phyloP scores from a whole-genome alignment of 1,140 invertebrate species.

The Manduca sexta region DNA sequence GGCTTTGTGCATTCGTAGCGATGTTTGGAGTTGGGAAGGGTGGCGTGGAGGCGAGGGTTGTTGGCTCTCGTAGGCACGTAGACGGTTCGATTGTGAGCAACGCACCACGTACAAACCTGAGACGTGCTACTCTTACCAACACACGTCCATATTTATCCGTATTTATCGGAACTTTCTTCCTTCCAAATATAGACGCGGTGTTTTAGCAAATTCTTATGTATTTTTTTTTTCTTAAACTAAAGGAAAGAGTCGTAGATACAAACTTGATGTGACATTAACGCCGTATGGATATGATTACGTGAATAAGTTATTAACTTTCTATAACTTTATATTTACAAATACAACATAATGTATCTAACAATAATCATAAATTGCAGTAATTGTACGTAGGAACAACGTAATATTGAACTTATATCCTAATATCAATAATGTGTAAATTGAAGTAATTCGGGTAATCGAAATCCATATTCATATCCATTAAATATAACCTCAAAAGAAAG shows the following conservation, averaged over 20 bases:
- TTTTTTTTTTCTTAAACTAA: neutral
- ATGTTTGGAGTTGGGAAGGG: neutral
- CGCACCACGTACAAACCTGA: slow-evolving; percentile 28
- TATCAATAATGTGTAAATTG: too few species aligned
- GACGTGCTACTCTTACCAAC: slow-evolving; percentile 37
- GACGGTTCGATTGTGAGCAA: slow-evolving; percentile 23
- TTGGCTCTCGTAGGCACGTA: slow-evolving; percentile 13
- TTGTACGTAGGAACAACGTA: too few species aligned
- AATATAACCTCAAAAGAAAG: too few species aligned
- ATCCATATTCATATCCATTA: too few species aligned
- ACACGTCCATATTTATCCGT: slow-evolving; percentile 26
- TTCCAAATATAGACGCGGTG: slow-evolving; percentile 22
- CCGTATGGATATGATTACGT: too few species aligned
- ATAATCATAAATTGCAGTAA: too few species aligned
- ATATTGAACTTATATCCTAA: too few species aligned
- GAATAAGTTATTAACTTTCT: too few species aligned
- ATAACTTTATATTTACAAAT: too few species aligned
- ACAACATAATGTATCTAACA: too few species aligned
- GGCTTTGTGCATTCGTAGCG: neutral
- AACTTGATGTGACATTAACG: too few species aligned
- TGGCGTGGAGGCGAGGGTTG: neutral
- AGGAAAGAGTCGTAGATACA: neutral
- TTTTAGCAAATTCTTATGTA: neutral
- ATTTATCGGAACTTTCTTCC: slow-evolving; percentile 23
- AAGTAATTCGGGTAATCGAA: too few species aligned